Evolutionary conservation across 2,797 vertebrate species (phyloP), one percentile per base, ranked within the genome.

Genomic region (Typhlichthys subterraneus): DNA sequence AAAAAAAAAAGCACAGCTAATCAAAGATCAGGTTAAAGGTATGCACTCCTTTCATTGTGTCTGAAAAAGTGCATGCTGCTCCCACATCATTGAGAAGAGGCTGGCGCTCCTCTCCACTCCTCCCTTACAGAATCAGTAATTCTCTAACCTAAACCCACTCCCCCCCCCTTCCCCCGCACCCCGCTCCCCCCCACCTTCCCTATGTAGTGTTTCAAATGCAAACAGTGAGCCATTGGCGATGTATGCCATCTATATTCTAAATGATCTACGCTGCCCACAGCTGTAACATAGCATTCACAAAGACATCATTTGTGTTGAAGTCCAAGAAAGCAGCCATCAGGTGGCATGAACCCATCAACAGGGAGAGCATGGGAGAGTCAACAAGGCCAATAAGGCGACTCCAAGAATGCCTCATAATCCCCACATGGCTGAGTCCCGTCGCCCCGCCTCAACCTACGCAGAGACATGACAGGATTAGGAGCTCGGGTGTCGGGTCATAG

Each of bases 401-500:
- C 75, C 63, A 57, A 69, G 65, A 80, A 83, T 74, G 50, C 61
- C 76, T 72, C 77, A 81, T 80, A 79, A 76, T 86, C 80, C 74
- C 19, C 81, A 65, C 45, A 74, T 45, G 74, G 70, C 81, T 73
- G 64, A 78, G 75, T 65, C 62, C 23, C 51, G 29, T 57, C 14
- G n/a, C 15, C 67, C 74, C 54, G 7, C 72, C 71, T 68, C 73
- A 50, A 53, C 58, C 61, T 56, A 60, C 13, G 19, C 55, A 38
- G 64, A 19, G 1, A 17, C 66, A 61, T 11, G 58, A 57, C 58
- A 29, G 80, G 80, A 85, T 85, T 85, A 82, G 63, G 79, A 69
- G 53, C 67, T 10, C 10, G 61, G 74, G 86, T 82, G 81, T 87
- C 83, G 70, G 82, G 82, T 85, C 66, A 70, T 70, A 70, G 66